Evolutionary conservation across 2,797 vertebrate species (phyloP).

Genomic region (Leuciscus waleckii): DNA sequence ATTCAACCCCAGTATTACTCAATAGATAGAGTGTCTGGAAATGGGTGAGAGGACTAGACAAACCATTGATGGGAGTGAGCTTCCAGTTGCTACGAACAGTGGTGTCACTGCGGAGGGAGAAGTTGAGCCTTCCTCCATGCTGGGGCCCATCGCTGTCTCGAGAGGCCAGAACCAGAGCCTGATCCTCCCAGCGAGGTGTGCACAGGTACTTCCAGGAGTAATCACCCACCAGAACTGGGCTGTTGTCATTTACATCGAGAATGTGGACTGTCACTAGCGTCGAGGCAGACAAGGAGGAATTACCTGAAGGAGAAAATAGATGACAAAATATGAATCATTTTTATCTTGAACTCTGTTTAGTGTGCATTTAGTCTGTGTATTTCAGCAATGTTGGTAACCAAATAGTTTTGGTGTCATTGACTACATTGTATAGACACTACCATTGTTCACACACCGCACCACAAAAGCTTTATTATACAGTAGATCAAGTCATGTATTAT

Average conservation of each 20-base stretch:
- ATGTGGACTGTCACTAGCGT: slow-evolving; percentile 83
- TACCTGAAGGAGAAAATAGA: slow-evolving; percentile 68
- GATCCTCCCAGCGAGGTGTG: slow-evolving; percentile 82
- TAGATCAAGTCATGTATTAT: slow-evolving; percentile 1
- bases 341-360: not conserved
- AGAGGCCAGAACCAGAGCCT: slow-evolving; percentile 82
- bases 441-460: not conserved
- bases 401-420: not conserved
- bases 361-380: not conserved
- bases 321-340: not conserved
- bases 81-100: slow-evolving; percentile 83
- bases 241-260: slow-evolving; percentile 81
- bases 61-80: slow-evolving; percentile 85
- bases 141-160: slow-evolving; percentile 76
- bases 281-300: slow-evolving; percentile 79
- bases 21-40: not conserved
- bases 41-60: slow-evolving; percentile 14
- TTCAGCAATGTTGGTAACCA: not conserved
- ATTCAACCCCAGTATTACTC: not conserved
- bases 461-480: slow-evolving; percentile 1
- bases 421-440: not conserved
- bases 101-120: slow-evolving; percentile 82
- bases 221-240: slow-evolving; percentile 78
- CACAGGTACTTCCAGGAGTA: slow-evolving; percentile 85
- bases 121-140: slow-evolving; percentile 79